phyloP scores from a whole-genome alignment of 2,888 invertebrate species.

The Sphaerophoria rueppellii region DNA sequence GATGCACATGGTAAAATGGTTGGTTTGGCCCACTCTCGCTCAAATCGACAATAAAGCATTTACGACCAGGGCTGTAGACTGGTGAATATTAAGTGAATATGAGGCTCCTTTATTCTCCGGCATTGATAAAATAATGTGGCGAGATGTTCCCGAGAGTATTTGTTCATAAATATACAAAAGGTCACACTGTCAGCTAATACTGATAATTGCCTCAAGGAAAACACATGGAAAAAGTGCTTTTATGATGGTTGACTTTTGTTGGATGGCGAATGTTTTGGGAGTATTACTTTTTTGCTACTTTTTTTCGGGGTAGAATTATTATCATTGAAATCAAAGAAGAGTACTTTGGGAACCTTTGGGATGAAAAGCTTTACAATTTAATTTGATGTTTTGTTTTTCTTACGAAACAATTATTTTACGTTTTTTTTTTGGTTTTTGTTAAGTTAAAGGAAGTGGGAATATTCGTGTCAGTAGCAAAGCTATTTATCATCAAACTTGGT shows the following conservation, averaged over 20 bases:
- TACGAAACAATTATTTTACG: neutral
- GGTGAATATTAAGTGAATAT: constrained; percentile 26
- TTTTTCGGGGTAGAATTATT: neutral
- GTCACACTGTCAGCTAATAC: constrained; percentile 14
- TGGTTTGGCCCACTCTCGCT: constrained; percentile 33
- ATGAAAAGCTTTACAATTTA: neutral
- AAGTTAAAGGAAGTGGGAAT: neutral
- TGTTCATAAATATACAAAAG: constrained; percentile 18
- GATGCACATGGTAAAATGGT: constrained; percentile 59
- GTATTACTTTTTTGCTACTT: neutral
- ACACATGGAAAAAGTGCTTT: neutral
- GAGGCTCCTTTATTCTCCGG: too few species aligned
- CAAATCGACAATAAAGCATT: constrained; percentile 27
- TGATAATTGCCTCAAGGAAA: constrained; percentile 4
- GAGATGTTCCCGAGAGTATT: constrained; percentile 12
- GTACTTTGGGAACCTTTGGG: neutral
- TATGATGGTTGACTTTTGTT: neutral
- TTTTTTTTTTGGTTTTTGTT: neutral
- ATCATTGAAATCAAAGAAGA: neutral
- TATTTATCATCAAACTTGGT: too few species aligned
- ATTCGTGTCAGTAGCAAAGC: too few species aligned
- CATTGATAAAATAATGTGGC: neutral
- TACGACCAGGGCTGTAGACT: constrained; percentile 43
- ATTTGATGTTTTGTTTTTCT: neutral
- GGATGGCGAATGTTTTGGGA: neutral